Evolutionary conservation across 2,113 vertebrate species (phyloP).

Genomic region (Cervus canadensis): DNA sequence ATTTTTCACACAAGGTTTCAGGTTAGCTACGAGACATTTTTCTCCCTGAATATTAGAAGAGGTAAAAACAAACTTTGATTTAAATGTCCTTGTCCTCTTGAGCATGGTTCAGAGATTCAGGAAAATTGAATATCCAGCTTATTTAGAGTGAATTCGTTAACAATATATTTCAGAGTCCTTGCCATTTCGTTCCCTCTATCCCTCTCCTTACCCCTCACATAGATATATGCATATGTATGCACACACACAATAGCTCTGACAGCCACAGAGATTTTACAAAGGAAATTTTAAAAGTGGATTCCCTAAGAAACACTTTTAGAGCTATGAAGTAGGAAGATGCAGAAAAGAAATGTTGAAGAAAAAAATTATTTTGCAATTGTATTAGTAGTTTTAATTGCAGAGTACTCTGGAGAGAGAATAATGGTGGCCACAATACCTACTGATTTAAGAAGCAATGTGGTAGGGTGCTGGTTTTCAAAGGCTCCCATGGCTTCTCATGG

Average conservation of each 20-base stretch:
- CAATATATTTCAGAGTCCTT: not conserved
- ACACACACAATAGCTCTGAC: not conserved
- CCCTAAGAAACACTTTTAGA: not conserved
- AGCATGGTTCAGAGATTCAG: constrained; percentile 10
- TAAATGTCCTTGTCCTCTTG: constrained; percentile 6
- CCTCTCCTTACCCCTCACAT: not conserved
- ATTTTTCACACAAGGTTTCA: not conserved
- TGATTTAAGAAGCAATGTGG: not conserved
- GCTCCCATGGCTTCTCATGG: not conserved
- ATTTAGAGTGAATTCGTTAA: not conserved
- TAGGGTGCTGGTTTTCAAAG: not conserved
- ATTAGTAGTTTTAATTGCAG: not conserved
- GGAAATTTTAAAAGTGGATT: not conserved
- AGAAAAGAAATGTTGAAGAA: constrained; percentile 14
- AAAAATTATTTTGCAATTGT: constrained; percentile 1
- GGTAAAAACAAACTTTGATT: constrained; percentile 2
- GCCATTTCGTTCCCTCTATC: not conserved
- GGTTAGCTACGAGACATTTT: not conserved
- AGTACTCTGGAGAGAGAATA: not conserved
- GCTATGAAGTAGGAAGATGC: not conserved
- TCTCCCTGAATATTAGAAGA: not conserved
- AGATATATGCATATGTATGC: not conserved
- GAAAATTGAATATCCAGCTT: not conserved
- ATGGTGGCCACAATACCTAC: not conserved
- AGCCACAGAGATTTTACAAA: not conserved